A percentile compares a stretch with the other conserved stretches of the same genome.
These are phyloP conservation scores for Protobothrops mucrosquamatus DNA, from an alignment of 2,113 vertebrate species.

Conservation along the genomic window DNA sequence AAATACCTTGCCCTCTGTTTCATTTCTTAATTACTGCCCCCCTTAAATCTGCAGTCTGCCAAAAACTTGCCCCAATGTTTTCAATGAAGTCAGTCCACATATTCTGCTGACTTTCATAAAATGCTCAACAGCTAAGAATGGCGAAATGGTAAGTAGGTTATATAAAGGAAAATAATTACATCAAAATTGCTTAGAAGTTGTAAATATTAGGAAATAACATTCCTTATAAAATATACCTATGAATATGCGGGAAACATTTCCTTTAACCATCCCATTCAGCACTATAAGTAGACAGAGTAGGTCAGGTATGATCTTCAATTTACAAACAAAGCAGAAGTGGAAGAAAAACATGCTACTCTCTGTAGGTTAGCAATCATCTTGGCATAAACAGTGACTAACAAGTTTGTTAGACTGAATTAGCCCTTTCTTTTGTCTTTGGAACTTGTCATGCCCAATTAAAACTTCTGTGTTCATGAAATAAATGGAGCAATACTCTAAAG, in stretches of 20 bases:
- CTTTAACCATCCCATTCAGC: constrained; percentile 60
- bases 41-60: background rate
- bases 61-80: background rate
- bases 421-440: constrained; percentile 92
- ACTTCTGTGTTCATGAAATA: constrained; percentile 80
- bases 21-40: background rate
- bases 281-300: constrained; percentile 55
- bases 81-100: background rate
- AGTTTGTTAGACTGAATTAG: constrained; percentile 97
- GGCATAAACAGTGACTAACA: constrained; percentile 84
- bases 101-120: background rate
- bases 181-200: constrained; percentile 17
- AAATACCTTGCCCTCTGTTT: background rate
- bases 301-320: constrained; percentile 75
- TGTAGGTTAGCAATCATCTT: constrained; percentile 75
- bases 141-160: background rate
- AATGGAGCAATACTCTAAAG: constrained; percentile 78
- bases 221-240: constrained; percentile 50
- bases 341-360: constrained; percentile 74
- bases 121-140: background rate
- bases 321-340: constrained; percentile 72
- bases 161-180: constrained; percentile 1
- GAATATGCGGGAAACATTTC: constrained; percentile 42
- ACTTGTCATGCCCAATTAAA: constrained; percentile 91
- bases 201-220: constrained; percentile 31